These are phyloP conservation scores for Spinus pinus DNA, from an alignment of 2,797 vertebrate species.

Conservation along the genomic window DNA sequence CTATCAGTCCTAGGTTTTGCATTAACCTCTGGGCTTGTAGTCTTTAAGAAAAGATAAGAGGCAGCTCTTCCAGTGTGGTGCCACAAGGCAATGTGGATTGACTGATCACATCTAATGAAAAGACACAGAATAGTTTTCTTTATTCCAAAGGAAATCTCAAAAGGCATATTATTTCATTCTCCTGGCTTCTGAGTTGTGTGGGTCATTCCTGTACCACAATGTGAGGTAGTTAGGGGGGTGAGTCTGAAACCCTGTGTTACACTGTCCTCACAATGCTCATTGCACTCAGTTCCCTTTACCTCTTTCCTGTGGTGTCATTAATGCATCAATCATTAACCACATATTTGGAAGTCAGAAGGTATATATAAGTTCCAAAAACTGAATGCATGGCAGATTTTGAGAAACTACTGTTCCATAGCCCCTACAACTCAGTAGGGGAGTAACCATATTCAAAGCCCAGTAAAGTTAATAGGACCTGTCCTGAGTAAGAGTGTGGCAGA, in stretches of 20 bases:
- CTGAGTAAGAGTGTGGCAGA: not conserved
- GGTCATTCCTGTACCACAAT: not conserved
- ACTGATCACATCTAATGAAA: not conserved
- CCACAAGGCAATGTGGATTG: not conserved
- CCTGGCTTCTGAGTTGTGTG: not conserved
- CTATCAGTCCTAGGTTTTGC: not conserved
- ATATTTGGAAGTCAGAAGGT: not conserved
- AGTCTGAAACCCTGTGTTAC: not conserved
- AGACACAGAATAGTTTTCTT: not conserved
- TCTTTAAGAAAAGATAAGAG: not conserved
- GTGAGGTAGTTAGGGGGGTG: not conserved
- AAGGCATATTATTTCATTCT: not conserved
- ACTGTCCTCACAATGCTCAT: not conserved
- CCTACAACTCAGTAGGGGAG: not conserved
- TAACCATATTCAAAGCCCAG: not conserved
- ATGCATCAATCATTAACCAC: not conserved
- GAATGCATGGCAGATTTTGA: not conserved
- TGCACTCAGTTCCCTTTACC: not conserved
- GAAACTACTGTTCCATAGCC: not conserved
- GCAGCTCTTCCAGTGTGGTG: not conserved
- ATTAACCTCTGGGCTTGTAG: not conserved
- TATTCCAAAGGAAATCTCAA: not conserved
- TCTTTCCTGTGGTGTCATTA: not conserved
- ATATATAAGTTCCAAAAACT: not conserved
- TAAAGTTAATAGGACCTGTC: not conserved